Base-by-base conservation (phyloP, 2,113 vertebrate genomes). In the Conger conger region DNA sequence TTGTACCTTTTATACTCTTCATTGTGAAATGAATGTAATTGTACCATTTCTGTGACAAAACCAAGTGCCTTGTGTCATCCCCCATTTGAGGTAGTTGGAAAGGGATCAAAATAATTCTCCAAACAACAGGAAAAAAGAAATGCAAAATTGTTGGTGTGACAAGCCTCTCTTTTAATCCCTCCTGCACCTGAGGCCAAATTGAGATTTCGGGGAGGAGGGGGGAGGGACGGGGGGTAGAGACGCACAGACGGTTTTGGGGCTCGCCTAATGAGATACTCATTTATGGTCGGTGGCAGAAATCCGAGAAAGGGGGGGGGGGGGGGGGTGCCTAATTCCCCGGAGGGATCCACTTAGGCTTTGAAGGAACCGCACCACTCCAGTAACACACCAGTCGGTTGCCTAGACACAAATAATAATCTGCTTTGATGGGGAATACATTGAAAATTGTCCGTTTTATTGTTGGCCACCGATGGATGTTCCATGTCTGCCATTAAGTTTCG, bases 251-350 rank as follows among this genome's bases (percentile, higher is more conserved):
- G 37, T 40, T 82, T 23, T 76, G 73, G 84, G 84, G 82, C 85
- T 90, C 91, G 89, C 86, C 90, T 93, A 93, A 94, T 93, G 79
- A 87, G 93, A 94, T 86, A 82, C 17, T 82, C 80, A 57, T 82
- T 82, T 57, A 82, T 82, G 53, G 80, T 18, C 83, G 88, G 85
- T 92, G 27, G 20, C 92, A 91, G 91, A 94, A 93, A 89, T 91
- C 91, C 87, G 89, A 89, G 87, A 90, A 92, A 89, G 91, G 86
- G 81, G 77, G 84, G 88, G 60, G 82, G 50, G 86, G 88, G 84
- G 80, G 79, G 73, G n/a, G n/a, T n/a, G n/a, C n/a, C n/a, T n/a
- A 35, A 33, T 85, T 90, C 90, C 86, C 90, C 73, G 77, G 87
- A 50, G 91, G 90, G 90, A 90, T 88, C 90, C 87, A 87, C 91